These are phyloP conservation scores for Xylota sylvarum DNA, from an alignment of 2,888 invertebrate species.

Conservation along the genomic window DNA sequence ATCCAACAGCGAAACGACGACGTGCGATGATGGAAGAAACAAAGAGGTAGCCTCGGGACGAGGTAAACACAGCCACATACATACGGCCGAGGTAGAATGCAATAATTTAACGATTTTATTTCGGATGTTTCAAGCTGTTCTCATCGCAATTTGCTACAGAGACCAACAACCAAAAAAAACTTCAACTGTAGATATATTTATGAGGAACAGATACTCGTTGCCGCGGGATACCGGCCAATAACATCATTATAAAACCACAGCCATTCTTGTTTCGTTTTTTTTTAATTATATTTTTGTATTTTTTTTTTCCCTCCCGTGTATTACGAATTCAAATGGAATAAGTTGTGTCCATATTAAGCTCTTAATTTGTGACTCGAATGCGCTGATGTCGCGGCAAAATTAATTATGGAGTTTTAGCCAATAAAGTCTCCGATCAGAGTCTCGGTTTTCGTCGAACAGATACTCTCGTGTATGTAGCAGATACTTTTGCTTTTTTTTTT, in stretches of 20 bases:
- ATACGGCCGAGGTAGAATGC: conserved; percentile 34
- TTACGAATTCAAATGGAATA: conserved; percentile 62
- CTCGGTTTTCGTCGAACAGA: neutral
- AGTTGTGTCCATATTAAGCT: conserved; percentile 76
- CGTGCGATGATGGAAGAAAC: conserved; percentile 45
- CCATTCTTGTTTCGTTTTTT: conserved; percentile 65
- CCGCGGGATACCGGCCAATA: conserved; percentile 76
- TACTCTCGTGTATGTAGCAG: conserved; percentile 6
- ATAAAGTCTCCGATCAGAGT: conserved; percentile 62
- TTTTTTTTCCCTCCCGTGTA: conserved; percentile 6
- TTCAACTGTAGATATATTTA: conserved; percentile 61
- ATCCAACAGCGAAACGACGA: too few relatives aligned
- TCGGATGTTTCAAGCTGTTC: conserved; percentile 67
- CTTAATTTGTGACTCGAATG: conserved; percentile 76
- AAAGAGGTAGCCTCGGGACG: conserved; percentile 44
- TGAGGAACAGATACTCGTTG: conserved; percentile 59
- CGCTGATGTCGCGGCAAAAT: conserved; percentile 72
- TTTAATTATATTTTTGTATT: conserved; percentile 6
- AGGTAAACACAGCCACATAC: neutral
- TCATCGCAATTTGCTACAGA: conserved; percentile 63
- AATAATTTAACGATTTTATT: conserved; percentile 77
- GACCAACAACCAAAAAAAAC: neutral
- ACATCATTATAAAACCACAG: conserved; percentile 76
- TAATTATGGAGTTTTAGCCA: conserved; percentile 71
- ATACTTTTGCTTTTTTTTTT: conserved; percentile 26